Evolutionary conservation across 2,888 invertebrate species (phyloP).

Genomic region (Scaptomyza parva): DNA sequence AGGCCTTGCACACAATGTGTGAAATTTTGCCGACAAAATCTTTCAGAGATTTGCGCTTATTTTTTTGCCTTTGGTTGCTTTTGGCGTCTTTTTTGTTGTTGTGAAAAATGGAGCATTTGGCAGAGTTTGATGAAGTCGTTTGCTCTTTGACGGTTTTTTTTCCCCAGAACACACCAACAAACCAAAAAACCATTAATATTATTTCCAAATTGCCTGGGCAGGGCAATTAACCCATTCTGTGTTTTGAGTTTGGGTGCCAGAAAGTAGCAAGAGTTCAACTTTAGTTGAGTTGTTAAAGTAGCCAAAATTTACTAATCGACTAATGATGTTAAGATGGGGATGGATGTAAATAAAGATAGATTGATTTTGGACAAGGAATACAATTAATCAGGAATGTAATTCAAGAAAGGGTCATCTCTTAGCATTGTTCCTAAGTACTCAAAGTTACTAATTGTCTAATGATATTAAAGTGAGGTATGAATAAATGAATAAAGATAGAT

Average conservation of each 20-base stretch:
- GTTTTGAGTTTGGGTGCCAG: background rate
- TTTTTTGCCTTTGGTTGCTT: conserved; percentile 12
- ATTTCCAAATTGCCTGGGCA: conserved; percentile 35
- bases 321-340: background rate
- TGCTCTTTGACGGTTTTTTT: conserved; percentile 49
- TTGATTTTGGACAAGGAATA: background rate
- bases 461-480: no score
- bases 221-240: conserved; percentile 54
- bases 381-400: background rate
- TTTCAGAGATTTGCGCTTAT: conserved; percentile 17
- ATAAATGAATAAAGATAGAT: background rate
- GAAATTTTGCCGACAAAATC: conserved; percentile 68
- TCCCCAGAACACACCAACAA: conserved; percentile 12
- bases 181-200: conserved; percentile 45
- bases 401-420: background rate
- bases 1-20: conserved; percentile 65
- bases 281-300: background rate
- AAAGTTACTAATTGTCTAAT: background rate
- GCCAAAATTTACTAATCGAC: background rate
- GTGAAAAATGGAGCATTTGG: conserved; percentile 37
- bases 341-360: background rate
- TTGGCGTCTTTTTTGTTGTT: conserved; percentile 31
- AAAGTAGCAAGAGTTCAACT: background rate
- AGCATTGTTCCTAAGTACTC: background rate
- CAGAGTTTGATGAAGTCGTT: conserved; percentile 33